phyloP scores from a whole-genome alignment of 2,113 vertebrate genomes.

The Silurus glanis region DNA sequence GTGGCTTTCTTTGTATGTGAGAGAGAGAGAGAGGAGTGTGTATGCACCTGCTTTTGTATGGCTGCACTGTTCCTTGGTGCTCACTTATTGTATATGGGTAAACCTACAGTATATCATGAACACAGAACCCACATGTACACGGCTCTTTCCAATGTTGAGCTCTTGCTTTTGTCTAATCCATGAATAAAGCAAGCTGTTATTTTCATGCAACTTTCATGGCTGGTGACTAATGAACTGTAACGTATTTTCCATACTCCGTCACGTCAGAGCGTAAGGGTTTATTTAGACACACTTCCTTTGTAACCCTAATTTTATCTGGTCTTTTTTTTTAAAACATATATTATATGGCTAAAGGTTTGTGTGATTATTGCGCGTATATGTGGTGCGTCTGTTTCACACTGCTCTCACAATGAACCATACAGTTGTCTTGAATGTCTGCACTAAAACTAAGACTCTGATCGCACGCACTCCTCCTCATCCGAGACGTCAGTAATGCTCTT shows the following conservation, averaged over 20 bases:
- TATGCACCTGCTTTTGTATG: conserved; percentile 45
- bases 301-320: neutral
- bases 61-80: conserved; percentile 48
- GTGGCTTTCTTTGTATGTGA: conserved; percentile 24
- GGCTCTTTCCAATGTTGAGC: neutral
- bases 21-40: neutral
- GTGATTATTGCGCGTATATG: neutral
- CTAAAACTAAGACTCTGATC: neutral
- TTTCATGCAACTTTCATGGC: neutral
- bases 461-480: neutral
- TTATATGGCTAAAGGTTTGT: neutral
- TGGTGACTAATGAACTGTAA: neutral
- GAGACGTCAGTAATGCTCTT: neutral
- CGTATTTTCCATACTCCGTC: conserved; percentile 7
- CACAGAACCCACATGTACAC: conserved; percentile 4
- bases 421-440: neutral
- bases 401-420: neutral
- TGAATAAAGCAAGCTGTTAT: conserved; percentile 8
- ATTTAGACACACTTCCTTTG: neutral
- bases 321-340: neutral
- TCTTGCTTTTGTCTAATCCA: neutral
- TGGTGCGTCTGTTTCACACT: neutral
- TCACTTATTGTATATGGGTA: neutral
- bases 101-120: neutral
- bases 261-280: neutral